Evolutionary conservation across 2,113 vertebrate species (phyloP), one percentile per base, ranked within the genome.

Genomic region (Redunca redunca): DNA sequence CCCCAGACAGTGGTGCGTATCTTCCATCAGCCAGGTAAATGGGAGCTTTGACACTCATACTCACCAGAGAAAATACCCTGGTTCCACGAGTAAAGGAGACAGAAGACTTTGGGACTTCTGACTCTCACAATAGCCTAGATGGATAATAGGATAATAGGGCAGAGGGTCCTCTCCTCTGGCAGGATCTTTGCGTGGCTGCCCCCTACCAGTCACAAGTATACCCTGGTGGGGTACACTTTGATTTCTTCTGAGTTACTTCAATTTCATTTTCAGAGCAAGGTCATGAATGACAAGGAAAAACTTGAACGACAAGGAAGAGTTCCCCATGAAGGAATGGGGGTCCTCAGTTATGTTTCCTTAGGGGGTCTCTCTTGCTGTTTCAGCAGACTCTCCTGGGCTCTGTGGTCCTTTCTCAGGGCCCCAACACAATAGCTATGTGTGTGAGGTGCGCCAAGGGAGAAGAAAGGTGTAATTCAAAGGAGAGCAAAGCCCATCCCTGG

Each of bases 1-100:
- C 43, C 8, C 40, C 5, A 0, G 6, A 7, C 5, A 23, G 57
- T 4, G 23, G 10, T 1, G 21, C 0, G 0, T 26, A 0, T 16
- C 89, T 71, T 53, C 50, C 52, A n/a, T 15, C 13, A 26, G 21
- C 36, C 14, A 17, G 19, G 33, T 3, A 33, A 13, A 10, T 17
- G 19, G 83, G 12, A 28, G 52, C 43, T 30, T 53, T 52, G 88
- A 91, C 23, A 17, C 33, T 87, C 14, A 14, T 30, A n/a, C 53
- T 23, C 53, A 23, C 19, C 50, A 50, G 10, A 14, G 25, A 82
- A 50, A 40, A 57, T 81, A 25, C 9, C n/a, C 30, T 26, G 1
- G n/a, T 60, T n/a, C 58, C 43, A 2, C 16, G 2, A 23, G 52
- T 52, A 17, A 62, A 74, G 74, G 71, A 25, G 21, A 36, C n/a